phyloP scores from a whole-genome alignment of 2,797 vertebrate genomes.

The Cossypha niveicapilla region DNA sequence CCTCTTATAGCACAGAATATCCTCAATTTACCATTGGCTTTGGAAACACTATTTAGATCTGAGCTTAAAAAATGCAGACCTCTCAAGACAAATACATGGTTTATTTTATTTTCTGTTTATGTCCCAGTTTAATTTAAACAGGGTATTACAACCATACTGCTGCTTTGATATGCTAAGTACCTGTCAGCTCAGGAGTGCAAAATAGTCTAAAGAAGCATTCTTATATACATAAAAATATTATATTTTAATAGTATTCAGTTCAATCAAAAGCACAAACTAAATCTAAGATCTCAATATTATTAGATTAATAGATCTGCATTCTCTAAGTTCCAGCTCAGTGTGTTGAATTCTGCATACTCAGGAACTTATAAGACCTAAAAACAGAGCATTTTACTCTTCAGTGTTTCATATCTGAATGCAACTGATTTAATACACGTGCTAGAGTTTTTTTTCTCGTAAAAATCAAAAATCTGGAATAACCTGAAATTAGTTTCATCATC shows the following conservation, averaged over 20 bases:
- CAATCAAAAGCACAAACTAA: background rate
- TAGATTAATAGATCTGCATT: background rate
- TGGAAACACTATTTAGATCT: background rate
- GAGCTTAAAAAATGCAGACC: background rate
- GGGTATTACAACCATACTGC: background rate
- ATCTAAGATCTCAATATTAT: background rate
- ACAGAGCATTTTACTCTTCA: background rate
- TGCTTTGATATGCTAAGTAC: background rate
- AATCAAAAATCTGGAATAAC: background rate
- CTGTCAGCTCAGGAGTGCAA: background rate
- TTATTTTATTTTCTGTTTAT: background rate
- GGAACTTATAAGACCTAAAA: background rate
- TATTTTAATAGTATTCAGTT: background rate
- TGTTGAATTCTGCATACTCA: background rate
- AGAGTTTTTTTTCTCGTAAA: background rate
- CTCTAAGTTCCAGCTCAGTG: background rate
- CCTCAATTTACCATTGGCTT: background rate
- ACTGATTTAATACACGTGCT: background rate
- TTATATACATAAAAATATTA: background rate
- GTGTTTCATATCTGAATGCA: background rate
- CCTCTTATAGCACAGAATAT: background rate
- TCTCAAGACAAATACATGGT: background rate
- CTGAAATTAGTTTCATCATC: background rate
- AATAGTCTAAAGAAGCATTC: background rate
- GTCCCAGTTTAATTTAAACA: background rate